These are phyloP conservation scores for Cyrtodaria siliqua DNA, from an alignment of 2,888 invertebrate species.

Conservation along the genomic window DNA sequence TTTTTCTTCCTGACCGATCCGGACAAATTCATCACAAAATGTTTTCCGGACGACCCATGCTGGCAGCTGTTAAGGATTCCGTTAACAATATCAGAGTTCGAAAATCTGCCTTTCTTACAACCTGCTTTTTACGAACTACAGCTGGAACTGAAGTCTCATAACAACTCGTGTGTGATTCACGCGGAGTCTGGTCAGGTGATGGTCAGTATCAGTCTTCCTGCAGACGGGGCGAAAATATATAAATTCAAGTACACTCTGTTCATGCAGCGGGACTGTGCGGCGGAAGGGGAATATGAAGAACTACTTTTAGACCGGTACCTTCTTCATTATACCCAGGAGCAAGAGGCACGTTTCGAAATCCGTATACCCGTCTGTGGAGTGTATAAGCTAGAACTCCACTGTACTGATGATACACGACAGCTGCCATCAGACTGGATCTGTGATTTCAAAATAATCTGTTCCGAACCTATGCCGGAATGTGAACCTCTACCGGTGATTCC, in stretches of 20 bases:
- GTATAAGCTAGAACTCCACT: slow-evolving; percentile 66
- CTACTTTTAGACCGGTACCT: slow-evolving; percentile 52
- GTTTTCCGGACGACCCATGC: slow-evolving; percentile 65
- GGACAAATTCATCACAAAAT: slow-evolving; percentile 65
- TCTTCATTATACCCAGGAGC: slow-evolving; percentile 56
- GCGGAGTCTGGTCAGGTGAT: slow-evolving; percentile 58
- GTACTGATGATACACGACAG: slow-evolving; percentile 48
- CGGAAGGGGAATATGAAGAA: slow-evolving; percentile 67
- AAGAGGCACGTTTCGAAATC: slow-evolving; percentile 57
- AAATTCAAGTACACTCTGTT: slow-evolving; percentile 61
- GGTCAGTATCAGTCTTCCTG: slow-evolving; percentile 52
- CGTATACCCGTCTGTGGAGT: slow-evolving; percentile 63
- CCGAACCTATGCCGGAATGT: slow-evolving; percentile 56
- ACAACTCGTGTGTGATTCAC: slow-evolving; percentile 54
- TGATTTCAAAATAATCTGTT: slow-evolving; percentile 64
- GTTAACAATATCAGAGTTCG: slow-evolving; percentile 61
- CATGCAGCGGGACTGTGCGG: slow-evolving; percentile 45
- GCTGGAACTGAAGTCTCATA: slow-evolving; percentile 38
- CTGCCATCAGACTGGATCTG: slow-evolving; percentile 64
- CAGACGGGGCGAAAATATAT: slow-evolving; percentile 35
- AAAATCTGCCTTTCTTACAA: slow-evolving; percentile 65
- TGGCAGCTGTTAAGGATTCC: slow-evolving; percentile 71
- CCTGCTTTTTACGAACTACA: slow-evolving; percentile 68
- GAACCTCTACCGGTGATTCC: slow-evolving; percentile 63
- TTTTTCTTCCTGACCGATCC: slow-evolving; percentile 74